These are phyloP conservation scores for Pocillopora grandis DNA, from an alignment of 92 coral and sea anemone species.

Conservation along the genomic window DNA sequence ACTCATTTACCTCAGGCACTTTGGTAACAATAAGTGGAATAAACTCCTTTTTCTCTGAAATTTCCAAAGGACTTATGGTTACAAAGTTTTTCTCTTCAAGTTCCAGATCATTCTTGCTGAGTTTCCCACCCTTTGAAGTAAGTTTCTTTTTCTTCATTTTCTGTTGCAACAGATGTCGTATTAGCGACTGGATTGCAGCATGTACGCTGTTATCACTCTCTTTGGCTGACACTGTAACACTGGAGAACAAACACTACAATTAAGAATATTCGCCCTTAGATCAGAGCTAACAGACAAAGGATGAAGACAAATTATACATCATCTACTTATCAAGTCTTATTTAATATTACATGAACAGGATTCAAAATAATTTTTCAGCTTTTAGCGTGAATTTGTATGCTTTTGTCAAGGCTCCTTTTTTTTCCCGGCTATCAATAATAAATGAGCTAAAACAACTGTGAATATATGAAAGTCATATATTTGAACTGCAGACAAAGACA, in stretches of 20 bases:
- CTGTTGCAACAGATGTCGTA: constrained; percentile 88
- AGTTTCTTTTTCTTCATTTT: constrained; percentile 53
- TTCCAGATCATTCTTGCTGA: constrained; percentile 54
- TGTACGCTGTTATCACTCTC: constrained; percentile 97
- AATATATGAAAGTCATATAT: too few species aligned
- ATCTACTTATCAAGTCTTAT: too few species aligned
- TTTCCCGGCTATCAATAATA: too few species aligned
- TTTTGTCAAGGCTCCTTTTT: too few species aligned
- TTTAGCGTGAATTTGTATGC: too few species aligned
- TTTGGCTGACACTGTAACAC: constrained; percentile 97
- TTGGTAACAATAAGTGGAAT: constrained; percentile 81
- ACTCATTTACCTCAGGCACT: constrained; percentile 73
- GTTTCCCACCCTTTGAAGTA: constrained; percentile 60
- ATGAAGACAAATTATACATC: too few species aligned
- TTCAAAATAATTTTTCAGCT: too few species aligned
- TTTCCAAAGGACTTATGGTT: constrained; percentile 74
- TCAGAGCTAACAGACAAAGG: neutral
- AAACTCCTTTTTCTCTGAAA: constrained; percentile 71
- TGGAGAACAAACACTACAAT: neutral
- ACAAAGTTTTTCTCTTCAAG: constrained; percentile 72
- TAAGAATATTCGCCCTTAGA: neutral
- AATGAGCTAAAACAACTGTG: too few species aligned
- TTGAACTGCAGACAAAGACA: too few species aligned
- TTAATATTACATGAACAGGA: too few species aligned
- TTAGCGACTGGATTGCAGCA: constrained; percentile 91